phyloP scores from a whole-genome alignment of 2,888 invertebrate species.

The Aelia acuminata region DNA sequence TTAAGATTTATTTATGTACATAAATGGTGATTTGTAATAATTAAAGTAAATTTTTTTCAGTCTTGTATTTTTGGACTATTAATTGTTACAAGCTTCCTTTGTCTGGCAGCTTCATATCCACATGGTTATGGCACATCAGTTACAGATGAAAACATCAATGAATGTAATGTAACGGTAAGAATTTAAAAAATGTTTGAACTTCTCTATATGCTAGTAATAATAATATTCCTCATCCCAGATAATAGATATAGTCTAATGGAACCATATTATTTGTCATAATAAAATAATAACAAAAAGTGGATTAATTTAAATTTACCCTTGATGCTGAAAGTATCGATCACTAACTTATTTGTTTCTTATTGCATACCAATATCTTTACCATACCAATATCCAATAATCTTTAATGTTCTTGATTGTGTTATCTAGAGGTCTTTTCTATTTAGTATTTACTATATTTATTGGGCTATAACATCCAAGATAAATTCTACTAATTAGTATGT shows the following conservation, averaged over 20 bases:
- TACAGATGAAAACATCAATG: background rate
- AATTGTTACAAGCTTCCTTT: background rate
- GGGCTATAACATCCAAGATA: background rate
- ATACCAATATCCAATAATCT: background rate
- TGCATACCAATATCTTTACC: background rate
- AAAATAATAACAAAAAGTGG: background rate
- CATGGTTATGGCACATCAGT: background rate
- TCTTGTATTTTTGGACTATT: slow-evolving; percentile 7
- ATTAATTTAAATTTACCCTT: background rate
- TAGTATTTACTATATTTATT: background rate
- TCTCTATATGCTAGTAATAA: background rate
- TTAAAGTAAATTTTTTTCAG: background rate
- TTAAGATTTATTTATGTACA: too few species aligned
- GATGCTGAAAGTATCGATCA: background rate
- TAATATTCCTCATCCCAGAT: background rate
- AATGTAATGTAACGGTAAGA: background rate
- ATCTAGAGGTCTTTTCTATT: slow-evolving; percentile 19
- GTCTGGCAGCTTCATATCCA: background rate
- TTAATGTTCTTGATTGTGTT: background rate
- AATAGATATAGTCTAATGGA: background rate
- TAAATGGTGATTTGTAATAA: background rate
- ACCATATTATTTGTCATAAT: background rate
- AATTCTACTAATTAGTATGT: slow-evolving; percentile 6
- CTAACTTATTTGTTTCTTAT: slow-evolving; percentile 11
- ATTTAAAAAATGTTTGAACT: too few species aligned